Conservation (phyloP, 1,140 invertebrate genomes). For the Dermatophagoides farinae region DNA sequence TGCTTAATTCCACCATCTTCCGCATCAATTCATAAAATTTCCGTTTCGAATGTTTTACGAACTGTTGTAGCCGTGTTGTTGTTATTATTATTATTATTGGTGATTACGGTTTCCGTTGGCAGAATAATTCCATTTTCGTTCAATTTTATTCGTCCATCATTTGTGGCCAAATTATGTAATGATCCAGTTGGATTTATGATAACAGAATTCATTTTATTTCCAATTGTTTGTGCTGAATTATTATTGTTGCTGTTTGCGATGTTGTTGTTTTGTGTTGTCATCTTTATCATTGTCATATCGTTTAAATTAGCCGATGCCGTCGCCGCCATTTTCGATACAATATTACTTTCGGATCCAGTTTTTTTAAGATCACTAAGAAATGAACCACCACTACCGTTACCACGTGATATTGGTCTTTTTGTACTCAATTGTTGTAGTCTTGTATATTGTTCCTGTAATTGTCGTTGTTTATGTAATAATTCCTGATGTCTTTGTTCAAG, state of each 20-base stretch:
- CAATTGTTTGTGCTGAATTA: neutral
- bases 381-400: constrained; percentile 34
- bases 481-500: constrained; percentile 66
- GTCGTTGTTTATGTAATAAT: constrained; percentile 56
- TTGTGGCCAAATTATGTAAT: neutral
- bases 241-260: no score
- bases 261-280: no score
- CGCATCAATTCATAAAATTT: neutral
- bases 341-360: constrained; percentile 67
- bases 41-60: constrained; percentile 6
- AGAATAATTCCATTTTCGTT: no score
- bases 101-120: no score
- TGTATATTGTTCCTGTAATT: constrained; percentile 67
- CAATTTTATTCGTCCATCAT: neutral
- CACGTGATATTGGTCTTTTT: constrained; percentile 26
- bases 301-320: neutral
- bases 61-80: no score
- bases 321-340: constrained; percentile 54
- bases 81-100: no score
- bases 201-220: neutral
- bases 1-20: neutral
- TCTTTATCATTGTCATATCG: neutral
- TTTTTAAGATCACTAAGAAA: constrained; percentile 43
- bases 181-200: neutral
- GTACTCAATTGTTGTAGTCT: constrained; percentile 57